Evolutionary conservation across 2,797 vertebrate genomes (phyloP).

Genomic region (Euphonia xanthogaster): DNA sequence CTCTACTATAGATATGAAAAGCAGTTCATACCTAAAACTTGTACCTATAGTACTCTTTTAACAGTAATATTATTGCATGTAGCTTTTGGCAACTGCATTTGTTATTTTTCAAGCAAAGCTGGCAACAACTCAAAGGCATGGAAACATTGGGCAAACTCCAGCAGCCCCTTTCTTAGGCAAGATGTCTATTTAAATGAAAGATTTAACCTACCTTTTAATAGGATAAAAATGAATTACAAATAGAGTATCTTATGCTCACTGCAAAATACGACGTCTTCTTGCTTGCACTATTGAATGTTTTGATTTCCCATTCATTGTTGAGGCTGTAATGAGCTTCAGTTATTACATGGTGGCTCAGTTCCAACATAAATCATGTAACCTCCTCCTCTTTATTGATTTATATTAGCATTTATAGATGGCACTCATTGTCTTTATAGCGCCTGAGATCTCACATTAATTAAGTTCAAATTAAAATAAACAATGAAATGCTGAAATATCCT

Average conservation of each 20-base stretch:
- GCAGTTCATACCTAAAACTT: conserved; percentile 51
- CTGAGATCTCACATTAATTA: conserved; percentile 40
- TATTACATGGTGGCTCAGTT: conserved; percentile 21
- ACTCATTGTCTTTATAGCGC: conserved; percentile 31
- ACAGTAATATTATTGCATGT: conserved; percentile 39
- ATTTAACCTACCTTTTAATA: not conserved
- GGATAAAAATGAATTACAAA: not conserved
- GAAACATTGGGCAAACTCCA: conserved; percentile 28
- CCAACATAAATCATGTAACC: conserved; percentile 45
- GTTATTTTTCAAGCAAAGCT: conserved; percentile 67
- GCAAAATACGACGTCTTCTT: not conserved
- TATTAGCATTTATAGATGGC: conserved; percentile 46
- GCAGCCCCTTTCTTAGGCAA: not conserved
- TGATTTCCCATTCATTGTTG: conserved; percentile 34
- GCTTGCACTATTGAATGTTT: not conserved
- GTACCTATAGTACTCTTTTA: conserved; percentile 38
- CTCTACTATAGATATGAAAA: conserved; percentile 43
- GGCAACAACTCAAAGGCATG: conserved; percentile 26
- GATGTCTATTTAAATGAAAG: not conserved
- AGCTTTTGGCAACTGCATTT: conserved; percentile 56
- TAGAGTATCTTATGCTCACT: not conserved
- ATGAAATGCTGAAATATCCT: conserved; percentile 2
- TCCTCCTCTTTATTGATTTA: conserved; percentile 40
- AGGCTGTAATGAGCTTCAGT: not conserved
- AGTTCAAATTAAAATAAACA: conserved; percentile 49